Evolutionary conservation across 2,113 vertebrate genomes (phyloP).

Genomic region (Chamaea fasciata): DNA sequence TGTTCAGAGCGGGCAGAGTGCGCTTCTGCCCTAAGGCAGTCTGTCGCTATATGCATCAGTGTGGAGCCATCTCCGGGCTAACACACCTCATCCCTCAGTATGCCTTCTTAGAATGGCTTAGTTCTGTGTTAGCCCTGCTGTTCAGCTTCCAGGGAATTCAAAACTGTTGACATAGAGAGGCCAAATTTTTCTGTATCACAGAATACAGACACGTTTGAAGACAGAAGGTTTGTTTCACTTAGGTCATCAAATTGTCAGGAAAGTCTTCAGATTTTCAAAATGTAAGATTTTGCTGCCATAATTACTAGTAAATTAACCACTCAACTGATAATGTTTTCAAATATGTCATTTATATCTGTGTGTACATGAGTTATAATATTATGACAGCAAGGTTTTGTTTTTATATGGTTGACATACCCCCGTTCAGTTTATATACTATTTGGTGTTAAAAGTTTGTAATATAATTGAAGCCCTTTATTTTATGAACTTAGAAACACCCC

Average conservation of each 20-base stretch:
- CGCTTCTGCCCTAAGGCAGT: fast-evolving
- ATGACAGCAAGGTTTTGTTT: not conserved
- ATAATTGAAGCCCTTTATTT: slow-evolving; percentile 30
- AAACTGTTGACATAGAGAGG: not conserved
- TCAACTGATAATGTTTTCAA: not conserved
- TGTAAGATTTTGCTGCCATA: not conserved
- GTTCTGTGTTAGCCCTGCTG: not conserved
- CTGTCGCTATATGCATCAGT: no score
- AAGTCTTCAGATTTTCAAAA: not conserved
- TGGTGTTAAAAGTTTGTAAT: not conserved
- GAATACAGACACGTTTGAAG: not conserved
- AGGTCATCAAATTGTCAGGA: not conserved
- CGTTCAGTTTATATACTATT: not conserved
- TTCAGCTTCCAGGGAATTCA: not conserved
- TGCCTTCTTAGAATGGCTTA: not conserved
- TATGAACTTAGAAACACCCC: slow-evolving; percentile 5
- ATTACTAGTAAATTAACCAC: not conserved
- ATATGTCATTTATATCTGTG: not conserved
- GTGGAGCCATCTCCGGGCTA: not conserved
- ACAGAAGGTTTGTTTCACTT: not conserved
- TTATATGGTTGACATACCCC: not conserved
- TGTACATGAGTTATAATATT: not conserved
- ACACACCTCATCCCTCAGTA: not conserved
- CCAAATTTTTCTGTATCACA: not conserved
- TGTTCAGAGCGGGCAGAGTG: not conserved